phyloP scores from a whole-genome alignment of 1,140 invertebrate genomes.

The Agrilus planipennis region DNA sequence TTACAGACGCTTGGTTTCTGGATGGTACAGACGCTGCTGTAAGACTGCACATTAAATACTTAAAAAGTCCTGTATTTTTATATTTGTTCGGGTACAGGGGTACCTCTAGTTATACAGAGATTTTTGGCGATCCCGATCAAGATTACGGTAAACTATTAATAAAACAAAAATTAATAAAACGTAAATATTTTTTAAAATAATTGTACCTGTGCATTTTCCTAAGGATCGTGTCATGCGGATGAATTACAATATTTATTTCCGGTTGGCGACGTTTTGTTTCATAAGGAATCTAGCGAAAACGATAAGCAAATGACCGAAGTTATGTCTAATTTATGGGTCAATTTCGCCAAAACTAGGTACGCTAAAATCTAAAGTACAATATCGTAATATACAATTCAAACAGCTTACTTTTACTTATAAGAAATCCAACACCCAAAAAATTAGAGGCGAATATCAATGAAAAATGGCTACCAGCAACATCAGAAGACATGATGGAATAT shows the following conservation, averaged over 20 bases:
- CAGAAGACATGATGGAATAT: constrained; percentile 33
- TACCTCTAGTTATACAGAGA: constrained; percentile 50
- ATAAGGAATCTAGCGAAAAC: constrained; percentile 32
- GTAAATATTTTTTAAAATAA: not conserved
- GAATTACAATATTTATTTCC: constrained; percentile 63
- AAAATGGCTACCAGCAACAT: constrained; percentile 39
- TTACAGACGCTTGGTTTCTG: constrained; percentile 55
- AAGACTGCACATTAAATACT: constrained; percentile 36
- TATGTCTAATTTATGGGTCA: constrained; percentile 53
- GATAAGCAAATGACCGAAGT: constrained; percentile 40
- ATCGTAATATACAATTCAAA: not conserved
- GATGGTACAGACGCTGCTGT: constrained; percentile 45
- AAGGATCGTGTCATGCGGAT: constrained; percentile 58
- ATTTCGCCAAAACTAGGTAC: constrained; percentile 58
- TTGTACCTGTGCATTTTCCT: constrained; percentile 8
- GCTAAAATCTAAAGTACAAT: constrained; percentile 9
- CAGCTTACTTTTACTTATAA: constrained; percentile 20
- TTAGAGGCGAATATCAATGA: constrained; percentile 24
- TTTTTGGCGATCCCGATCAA: constrained; percentile 47
- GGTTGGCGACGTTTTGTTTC: constrained; percentile 44
- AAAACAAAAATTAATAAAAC: not conserved
- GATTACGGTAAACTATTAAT: constrained; percentile 41
- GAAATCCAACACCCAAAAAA: constrained; percentile 40
- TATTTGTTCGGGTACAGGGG: constrained; percentile 55
- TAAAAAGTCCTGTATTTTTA: constrained; percentile 43